Percentiles rank a stretch among this genome's conserved stretches.
Conservation (phyloP, 2,888 invertebrate genomes). For the Heliconius ethilla region DNA sequence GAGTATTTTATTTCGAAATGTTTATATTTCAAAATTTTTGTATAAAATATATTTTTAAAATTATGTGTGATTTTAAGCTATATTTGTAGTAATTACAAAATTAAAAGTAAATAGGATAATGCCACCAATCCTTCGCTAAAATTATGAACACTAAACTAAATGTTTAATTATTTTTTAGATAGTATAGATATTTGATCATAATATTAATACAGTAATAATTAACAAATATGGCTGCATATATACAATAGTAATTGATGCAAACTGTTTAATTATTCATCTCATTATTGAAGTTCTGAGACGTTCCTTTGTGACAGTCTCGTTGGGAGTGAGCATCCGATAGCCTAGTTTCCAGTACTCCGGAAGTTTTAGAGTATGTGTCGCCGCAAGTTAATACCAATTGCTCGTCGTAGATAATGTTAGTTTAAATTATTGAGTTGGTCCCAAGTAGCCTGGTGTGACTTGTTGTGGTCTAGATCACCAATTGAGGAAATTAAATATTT, state of each 20-base stretch:
- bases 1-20: slow-evolving; percentile 5
- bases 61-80: no score
- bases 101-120: no score
- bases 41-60: neutral
- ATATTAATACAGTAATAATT: neutral
- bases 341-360: slow-evolving; percentile 63
- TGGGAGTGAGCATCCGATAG: slow-evolving; percentile 67
- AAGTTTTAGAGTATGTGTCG: slow-evolving; percentile 68
- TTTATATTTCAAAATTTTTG: neutral
- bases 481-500: no score
- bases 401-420: slow-evolving; percentile 44
- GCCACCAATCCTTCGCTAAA: no score
- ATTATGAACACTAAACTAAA: no score
- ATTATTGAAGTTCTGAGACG: slow-evolving; percentile 73
- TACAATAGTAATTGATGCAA: slow-evolving; percentile 43
- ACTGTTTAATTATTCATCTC: slow-evolving; percentile 79
- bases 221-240: neutral
- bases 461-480: no score
- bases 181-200: neutral
- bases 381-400: slow-evolving; percentile 44
- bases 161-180: no score
- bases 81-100: no score
- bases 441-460: neutral
- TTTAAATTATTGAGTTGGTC: slow-evolving; percentile 36
- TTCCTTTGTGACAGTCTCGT: slow-evolving; percentile 66